Evolutionary conservation across 2,113 vertebrate genomes (phyloP).

Genomic region (Pachycephala philippinensis): DNA sequence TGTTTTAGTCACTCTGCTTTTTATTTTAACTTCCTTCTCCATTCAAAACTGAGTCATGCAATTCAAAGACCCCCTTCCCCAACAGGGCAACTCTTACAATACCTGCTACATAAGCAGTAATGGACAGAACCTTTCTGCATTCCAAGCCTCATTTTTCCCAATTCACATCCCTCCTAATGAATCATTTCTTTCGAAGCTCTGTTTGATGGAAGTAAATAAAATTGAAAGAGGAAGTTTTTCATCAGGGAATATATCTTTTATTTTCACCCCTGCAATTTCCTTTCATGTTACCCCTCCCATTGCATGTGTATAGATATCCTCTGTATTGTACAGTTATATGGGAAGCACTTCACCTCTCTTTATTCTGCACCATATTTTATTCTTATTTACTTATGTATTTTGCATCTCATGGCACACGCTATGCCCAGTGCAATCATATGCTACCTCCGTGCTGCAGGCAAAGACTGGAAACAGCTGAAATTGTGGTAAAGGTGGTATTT

Average conservation of each 20-base stretch:
- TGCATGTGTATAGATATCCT: background rate
- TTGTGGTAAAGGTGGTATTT: background rate
- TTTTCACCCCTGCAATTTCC: background rate
- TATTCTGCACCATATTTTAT: background rate
- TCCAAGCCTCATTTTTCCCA: background rate
- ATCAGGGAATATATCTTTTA: background rate
- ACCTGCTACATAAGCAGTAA: background rate
- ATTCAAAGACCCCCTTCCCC: background rate
- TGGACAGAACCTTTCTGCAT: background rate
- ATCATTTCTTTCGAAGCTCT: background rate
- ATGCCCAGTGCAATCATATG: background rate
- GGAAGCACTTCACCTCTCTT: background rate
- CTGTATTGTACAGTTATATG: background rate
- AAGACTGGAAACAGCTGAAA: background rate
- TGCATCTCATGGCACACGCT: background rate
- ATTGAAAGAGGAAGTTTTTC: background rate
- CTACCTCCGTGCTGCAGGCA: background rate
- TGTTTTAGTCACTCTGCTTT: background rate
- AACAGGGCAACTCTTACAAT: background rate
- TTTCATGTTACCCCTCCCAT: background rate
- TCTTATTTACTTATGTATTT: background rate
- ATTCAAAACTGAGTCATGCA: background rate
- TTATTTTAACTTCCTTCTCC: background rate
- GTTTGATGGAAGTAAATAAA: background rate
- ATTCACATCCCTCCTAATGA: background rate